Conservation (phyloP, 2,888 invertebrate species). For the Dorcus hopei region DNA sequence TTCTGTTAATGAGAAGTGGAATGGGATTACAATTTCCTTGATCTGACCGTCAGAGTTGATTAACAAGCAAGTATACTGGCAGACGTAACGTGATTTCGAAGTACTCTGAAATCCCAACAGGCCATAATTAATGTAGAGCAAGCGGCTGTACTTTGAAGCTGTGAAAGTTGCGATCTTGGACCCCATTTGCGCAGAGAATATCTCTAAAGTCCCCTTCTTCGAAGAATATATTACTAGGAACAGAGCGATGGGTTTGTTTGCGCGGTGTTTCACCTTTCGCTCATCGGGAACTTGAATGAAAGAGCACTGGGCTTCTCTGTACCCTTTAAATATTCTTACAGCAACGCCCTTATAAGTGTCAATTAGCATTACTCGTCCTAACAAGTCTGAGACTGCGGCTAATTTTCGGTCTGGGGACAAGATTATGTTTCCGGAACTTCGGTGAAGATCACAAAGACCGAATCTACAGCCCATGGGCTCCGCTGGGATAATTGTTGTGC, state of each 20-base stretch:
- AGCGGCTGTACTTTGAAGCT: conserved; percentile 78
- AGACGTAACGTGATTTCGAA: conserved; percentile 54
- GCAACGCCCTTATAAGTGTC: conserved; percentile 78
- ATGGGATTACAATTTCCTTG: conserved; percentile 82
- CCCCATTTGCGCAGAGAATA: conserved; percentile 84
- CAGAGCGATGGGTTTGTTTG: conserved; percentile 57
- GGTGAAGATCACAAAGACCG: conserved; percentile 74
- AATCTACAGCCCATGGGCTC: conserved; percentile 76
- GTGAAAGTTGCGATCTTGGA: conserved; percentile 88
- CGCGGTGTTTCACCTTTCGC: conserved; percentile 39
- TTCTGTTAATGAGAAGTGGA: conserved; percentile 85
- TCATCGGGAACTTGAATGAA: conserved; percentile 83
- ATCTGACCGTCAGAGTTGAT: conserved; percentile 80
- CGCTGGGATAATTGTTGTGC: conserved; percentile 56
- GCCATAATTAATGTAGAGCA: conserved; percentile 78
- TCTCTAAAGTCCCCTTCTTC: conserved; percentile 86
- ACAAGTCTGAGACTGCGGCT: conserved; percentile 78
- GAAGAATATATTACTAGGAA: conserved; percentile 94
- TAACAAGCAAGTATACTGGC: conserved; percentile 71
- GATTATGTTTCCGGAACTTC: conserved; percentile 71
- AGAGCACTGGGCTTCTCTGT: conserved; percentile 91
- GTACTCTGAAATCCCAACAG: conserved; percentile 68
- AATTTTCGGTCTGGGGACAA: conserved; percentile 77
- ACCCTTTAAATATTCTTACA: conserved; percentile 91
- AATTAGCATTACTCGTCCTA: conserved; percentile 83